phyloP scores from a whole-genome alignment of 2,888 invertebrate species.

The Cinara cedri region DNA sequence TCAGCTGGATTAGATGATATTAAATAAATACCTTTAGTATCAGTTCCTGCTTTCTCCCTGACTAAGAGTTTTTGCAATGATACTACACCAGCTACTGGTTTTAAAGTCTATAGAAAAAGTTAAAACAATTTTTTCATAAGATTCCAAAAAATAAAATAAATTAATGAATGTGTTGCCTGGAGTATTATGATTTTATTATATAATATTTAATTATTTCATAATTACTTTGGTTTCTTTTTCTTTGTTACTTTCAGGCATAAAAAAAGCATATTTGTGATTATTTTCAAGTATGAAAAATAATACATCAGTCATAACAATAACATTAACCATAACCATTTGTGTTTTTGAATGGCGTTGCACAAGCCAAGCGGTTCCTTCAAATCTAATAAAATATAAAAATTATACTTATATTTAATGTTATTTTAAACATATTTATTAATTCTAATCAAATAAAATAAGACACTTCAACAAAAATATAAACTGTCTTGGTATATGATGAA shows the following conservation, averaged over 20 bases:
- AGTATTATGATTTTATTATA: background rate
- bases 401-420: background rate
- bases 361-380: constrained; percentile 86
- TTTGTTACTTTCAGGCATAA: constrained; percentile 83
- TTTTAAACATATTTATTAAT: background rate
- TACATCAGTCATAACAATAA: constrained; percentile 89
- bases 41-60: constrained; percentile 90
- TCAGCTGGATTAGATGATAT: constrained; percentile 89
- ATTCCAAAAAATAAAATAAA: constrained; percentile 5
- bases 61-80: constrained; percentile 89
- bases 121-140: background rate
- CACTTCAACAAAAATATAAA: background rate
- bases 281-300: constrained; percentile 85
- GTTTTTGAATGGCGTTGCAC: constrained; percentile 76
- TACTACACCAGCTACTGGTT: constrained; percentile 79
- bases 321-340: constrained; percentile 85
- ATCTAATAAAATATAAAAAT: constrained; percentile 64
- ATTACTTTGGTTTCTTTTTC: constrained; percentile 79
- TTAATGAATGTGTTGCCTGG: no score
- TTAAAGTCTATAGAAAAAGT: constrained; percentile 34
- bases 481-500: background rate
- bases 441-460: no score
- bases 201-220: no score
- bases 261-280: constrained; percentile 69
- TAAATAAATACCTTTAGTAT: constrained; percentile 86